Conservation (phyloP, 2,113 vertebrate species). For the Baryphthengus martii region DNA sequence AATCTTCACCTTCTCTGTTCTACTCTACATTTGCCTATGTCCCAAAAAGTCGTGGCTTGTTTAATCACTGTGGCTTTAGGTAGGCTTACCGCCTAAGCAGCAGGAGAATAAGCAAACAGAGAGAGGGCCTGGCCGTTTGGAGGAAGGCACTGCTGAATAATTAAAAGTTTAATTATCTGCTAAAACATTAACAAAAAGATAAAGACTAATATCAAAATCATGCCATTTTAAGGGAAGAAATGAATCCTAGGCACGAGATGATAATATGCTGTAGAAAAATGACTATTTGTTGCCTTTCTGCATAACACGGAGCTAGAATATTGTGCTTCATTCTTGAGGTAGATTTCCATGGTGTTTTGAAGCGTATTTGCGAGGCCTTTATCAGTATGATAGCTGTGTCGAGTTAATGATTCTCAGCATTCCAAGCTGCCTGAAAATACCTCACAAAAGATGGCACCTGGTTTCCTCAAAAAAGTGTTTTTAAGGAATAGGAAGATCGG, state of each 20-base stretch:
- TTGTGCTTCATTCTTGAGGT: neutral
- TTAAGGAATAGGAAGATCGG: neutral
- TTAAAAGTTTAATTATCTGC: slow-evolving; percentile 47
- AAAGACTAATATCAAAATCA: neutral
- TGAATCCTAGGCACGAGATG: neutral
- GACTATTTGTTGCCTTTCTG: neutral
- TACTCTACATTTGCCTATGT: slow-evolving; percentile 7
- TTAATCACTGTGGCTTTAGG: slow-evolving; percentile 20
- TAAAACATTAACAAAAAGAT: neutral
- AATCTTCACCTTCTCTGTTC: neutral
- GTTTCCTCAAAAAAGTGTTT: neutral
- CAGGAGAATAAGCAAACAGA: neutral
- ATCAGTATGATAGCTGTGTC: neutral
- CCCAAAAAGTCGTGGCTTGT: slow-evolving; percentile 22
- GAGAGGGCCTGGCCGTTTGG: neutral
- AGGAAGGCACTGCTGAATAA: neutral
- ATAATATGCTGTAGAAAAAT: neutral
- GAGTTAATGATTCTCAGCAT: neutral
- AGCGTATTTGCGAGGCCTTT: neutral
- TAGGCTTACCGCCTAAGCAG: slow-evolving; percentile 28
- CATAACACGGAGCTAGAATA: neutral
- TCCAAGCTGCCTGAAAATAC: neutral
- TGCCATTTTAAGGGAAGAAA: neutral
- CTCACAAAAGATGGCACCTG: neutral
- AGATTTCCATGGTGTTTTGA: neutral